Conservation (phyloP, 2,888 invertebrate genomes). For the Byasa hedistus region DNA sequence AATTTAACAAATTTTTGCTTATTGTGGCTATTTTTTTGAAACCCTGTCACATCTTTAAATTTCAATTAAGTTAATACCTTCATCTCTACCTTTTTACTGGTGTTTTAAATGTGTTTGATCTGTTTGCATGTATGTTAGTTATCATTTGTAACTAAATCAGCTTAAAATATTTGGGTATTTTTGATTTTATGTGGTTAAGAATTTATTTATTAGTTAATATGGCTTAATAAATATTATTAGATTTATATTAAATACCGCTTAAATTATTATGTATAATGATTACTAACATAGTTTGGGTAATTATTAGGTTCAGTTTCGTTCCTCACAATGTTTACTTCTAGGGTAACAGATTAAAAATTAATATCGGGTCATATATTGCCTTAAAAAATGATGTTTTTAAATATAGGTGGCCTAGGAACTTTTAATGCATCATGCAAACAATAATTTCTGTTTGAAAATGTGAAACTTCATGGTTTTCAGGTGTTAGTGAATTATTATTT, state of each 20-base stretch:
- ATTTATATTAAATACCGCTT: not conserved
- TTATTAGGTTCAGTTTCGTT: not conserved
- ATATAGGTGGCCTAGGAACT: too few species aligned
- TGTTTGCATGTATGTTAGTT: conserved; percentile 1
- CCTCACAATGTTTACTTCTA: too few species aligned
- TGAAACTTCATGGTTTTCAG: too few species aligned
- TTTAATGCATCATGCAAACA: too few species aligned
- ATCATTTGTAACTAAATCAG: not conserved
- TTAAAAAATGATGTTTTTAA: too few species aligned
- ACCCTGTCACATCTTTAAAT: not conserved
- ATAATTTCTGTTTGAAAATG: too few species aligned
- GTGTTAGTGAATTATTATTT: too few species aligned
- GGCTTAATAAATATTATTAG: not conserved
- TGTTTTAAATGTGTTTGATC: not conserved
- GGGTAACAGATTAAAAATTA: too few species aligned
- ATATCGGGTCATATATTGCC: too few species aligned
- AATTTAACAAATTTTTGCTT: conserved; percentile 13
- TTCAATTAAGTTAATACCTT: not conserved
- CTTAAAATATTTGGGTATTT: not conserved
- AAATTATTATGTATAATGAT: not conserved
- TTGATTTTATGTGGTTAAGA: not conserved
- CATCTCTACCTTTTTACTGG: not conserved
- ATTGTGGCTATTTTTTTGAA: not conserved
- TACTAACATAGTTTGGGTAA: not conserved
- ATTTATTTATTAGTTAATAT: not conserved